Evolutionary conservation across 1,140 invertebrate species (phyloP).

Genomic region (Cherax destructor): DNA sequence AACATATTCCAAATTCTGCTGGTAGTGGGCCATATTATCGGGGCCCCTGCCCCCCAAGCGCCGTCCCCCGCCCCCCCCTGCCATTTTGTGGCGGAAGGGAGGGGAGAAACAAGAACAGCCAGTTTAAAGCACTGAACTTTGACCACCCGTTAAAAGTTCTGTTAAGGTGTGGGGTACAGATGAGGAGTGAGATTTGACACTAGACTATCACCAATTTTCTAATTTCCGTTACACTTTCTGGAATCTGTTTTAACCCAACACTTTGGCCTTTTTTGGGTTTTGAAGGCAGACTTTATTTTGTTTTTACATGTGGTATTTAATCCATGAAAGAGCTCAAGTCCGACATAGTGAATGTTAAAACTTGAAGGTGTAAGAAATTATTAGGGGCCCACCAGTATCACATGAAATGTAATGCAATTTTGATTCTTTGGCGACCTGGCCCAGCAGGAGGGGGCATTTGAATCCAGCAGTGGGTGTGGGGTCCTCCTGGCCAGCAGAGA

Average conservation of each 20-base stretch:
- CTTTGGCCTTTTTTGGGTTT: no score
- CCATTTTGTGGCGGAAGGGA: conserved; percentile 67
- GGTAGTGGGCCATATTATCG: conserved; percentile 71
- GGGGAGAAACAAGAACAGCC: conserved; percentile 60
- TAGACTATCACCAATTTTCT: neutral
- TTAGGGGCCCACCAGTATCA: conserved; percentile 61
- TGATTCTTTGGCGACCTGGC: conserved; percentile 2
- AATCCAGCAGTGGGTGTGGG: neutral
- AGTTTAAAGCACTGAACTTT: conserved; percentile 52
- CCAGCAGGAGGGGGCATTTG: conserved; percentile 18
- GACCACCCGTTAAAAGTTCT: conserved; percentile 25
- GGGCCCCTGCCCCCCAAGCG: conserved; percentile 61
- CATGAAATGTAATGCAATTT: conserved; percentile 49
- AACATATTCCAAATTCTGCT: conserved; percentile 81
- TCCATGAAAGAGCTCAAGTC: conserved; percentile 8
- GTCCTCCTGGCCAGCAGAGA: conserved; percentile 38
- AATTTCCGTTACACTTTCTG: neutral
- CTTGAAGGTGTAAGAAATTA: neutral
- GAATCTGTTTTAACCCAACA: neutral
- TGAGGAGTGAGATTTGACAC: neutral
- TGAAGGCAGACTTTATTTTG: neutral
- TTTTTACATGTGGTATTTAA: neutral
- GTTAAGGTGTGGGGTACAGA: neutral
- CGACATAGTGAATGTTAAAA: conserved; percentile 6
- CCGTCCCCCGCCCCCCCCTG: conserved; percentile 67